Evolutionary conservation across 2,888 invertebrate genomes (phyloP), one percentile per base, ranked within the genome.

Genomic region (Petrophora chlorosata): DNA sequence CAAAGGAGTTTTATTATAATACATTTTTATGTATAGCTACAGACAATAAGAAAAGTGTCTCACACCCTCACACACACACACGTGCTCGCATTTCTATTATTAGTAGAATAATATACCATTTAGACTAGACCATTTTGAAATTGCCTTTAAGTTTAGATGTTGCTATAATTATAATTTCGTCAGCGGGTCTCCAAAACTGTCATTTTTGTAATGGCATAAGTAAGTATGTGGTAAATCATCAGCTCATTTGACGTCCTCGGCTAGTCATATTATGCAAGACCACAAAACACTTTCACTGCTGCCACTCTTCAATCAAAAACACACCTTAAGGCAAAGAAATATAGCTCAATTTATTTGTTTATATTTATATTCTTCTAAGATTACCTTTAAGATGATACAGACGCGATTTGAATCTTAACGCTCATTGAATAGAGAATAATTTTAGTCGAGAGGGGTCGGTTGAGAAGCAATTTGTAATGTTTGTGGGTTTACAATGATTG

Each of bases 241-340:
- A 59, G 56, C 60, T 54, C 61, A 65, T 68, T 71, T 67, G 61
- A 64, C 66, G 73, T 70, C 67, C 75, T 80, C 81, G 82, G 80
- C 76, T 68, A 83, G 66, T 78, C 59, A 44, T 67, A 61, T 87
- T 85, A 83, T 78, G 82, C 77, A 87, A 87, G 49, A 63, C 62
- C 65, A 65, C 76, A 72, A 63, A 70, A 65, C 72, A 86, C 87
- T 87, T 87, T 87, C 87, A 84, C 87, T 84, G 67, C 59, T 70
- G 34, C 16, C 15, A 19, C 25, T 29, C 9, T 26, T 33, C 62
- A 71, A 62, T 30, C 61, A 47, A 79, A 73, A 73, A 56, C 59
- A 33, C 19, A 65, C 80, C 57, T 60, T 80, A 72, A 36, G 0
- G 5, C 53, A 28, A 16, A 14, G 29, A 13, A 1, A 40, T 53